A percentile compares a stretch with the other conserved stretches of the same genome.
phyloP scores from a whole-genome alignment of 2,888 invertebrate genomes.

The Apotomis capreana region DNA sequence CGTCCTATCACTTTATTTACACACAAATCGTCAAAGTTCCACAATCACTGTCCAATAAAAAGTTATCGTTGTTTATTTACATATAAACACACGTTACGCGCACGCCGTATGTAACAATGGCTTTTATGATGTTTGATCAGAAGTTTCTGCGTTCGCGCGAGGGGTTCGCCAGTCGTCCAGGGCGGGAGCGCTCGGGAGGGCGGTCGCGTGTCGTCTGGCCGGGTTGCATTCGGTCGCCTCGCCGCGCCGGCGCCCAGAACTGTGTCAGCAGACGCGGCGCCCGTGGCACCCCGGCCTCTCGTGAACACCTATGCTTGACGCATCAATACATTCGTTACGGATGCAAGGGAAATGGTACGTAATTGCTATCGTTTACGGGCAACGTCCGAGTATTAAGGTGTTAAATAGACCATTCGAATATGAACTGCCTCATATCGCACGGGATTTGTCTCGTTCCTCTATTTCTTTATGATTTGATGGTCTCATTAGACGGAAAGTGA shows the following conservation, averaged over 20 bases:
- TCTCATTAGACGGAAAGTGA: no score
- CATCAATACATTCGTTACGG: slow-evolving; percentile 71
- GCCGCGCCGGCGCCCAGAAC: slow-evolving; percentile 82
- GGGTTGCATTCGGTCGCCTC: slow-evolving; percentile 67
- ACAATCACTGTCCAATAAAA: slow-evolving; percentile 46
- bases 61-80: slow-evolving; percentile 67
- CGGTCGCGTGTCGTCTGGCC: slow-evolving; percentile 79
- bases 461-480: no score
- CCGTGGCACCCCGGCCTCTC: slow-evolving; percentile 70
- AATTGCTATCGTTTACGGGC: slow-evolving; percentile 51
- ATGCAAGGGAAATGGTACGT: slow-evolving; percentile 49
- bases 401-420: slow-evolving; percentile 4
- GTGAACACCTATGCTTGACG: slow-evolving; percentile 68
- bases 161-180: slow-evolving; percentile 46
- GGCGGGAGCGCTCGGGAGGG: slow-evolving; percentile 68
- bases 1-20: slow-evolving; percentile 42
- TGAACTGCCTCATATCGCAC: not conserved
- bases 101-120: slow-evolving; percentile 71
- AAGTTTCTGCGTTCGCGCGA: slow-evolving; percentile 53
- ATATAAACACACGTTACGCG: slow-evolving; percentile 68
- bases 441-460: no score
- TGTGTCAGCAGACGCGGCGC: slow-evolving; percentile 77
- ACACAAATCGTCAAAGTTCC: slow-evolving; percentile 45
- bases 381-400: slow-evolving; percentile 28
- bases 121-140: slow-evolving; percentile 48